Evolutionary conservation across 2,888 invertebrate species (phyloP).

Genomic region (Buathra laborator): DNA sequence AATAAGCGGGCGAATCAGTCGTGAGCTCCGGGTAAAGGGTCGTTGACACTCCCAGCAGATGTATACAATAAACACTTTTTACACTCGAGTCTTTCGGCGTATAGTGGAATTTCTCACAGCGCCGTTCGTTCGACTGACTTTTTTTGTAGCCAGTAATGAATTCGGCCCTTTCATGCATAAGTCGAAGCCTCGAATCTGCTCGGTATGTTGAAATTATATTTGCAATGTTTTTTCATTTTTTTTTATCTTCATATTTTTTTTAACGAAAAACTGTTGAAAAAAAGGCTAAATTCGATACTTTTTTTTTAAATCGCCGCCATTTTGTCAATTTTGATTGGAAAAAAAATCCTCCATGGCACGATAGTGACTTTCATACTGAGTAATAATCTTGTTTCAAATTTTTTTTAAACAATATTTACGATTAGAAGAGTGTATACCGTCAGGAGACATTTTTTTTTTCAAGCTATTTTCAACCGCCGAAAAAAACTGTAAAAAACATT

Average conservation of each 20-base stretch:
- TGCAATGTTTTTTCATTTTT: background rate
- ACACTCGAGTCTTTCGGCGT: background rate
- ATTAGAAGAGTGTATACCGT: no score
- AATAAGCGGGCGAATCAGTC: conserved; percentile 81
- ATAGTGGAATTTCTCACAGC: conserved; percentile 64
- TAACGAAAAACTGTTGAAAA: no score
- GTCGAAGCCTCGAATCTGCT: background rate
- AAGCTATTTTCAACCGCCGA: no score
- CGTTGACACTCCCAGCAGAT: conserved; percentile 77
- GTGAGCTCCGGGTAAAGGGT: conserved; percentile 73
- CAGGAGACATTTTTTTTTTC: no score
- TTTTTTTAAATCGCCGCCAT: no score
- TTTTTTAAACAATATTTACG: no score
- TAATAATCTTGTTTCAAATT: no score
- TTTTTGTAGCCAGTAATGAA: background rate
- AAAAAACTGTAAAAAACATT: no score
- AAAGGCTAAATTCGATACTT: no score
- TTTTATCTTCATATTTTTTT: background rate
- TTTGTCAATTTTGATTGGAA: no score
- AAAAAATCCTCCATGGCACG: no score
- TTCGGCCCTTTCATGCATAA: background rate
- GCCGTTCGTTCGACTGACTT: background rate
- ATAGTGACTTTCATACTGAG: no score
- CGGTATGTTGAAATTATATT: background rate
- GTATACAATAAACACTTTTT: conserved; percentile 43